Conservation (phyloP, 2,888 invertebrate genomes). For the Orthosia incerta region DNA sequence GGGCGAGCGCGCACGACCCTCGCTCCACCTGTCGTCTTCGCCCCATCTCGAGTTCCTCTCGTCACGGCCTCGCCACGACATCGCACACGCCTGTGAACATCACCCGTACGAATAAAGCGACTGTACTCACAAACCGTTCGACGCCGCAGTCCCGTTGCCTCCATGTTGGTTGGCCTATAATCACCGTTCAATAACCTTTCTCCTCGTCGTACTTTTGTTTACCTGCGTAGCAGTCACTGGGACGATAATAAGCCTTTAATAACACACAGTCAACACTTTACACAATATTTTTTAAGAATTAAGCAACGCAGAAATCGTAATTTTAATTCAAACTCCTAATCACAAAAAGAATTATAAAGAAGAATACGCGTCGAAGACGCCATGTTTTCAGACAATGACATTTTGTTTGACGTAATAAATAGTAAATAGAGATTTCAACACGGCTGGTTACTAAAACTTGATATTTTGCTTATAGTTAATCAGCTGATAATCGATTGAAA, state of each 20-base stretch:
- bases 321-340: background rate
- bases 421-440: slow-evolving; percentile 14
- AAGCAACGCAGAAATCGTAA: background rate
- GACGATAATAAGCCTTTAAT: slow-evolving; percentile 44
- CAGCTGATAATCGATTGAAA: background rate
- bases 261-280: slow-evolving; percentile 52
- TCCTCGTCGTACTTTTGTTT: slow-evolving; percentile 75
- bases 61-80: slow-evolving; percentile 87
- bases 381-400: slow-evolving; percentile 55
- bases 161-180: slow-evolving; percentile 74
- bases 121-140: slow-evolving; percentile 78
- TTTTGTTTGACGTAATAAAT: slow-evolving; percentile 20
- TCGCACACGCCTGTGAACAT: slow-evolving; percentile 86
- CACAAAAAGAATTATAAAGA: slow-evolving; percentile 4
- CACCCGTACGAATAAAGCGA: slow-evolving; percentile 81
- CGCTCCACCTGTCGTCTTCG: slow-evolving; percentile 69
- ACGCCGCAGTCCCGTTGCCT: slow-evolving; percentile 62
- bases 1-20: slow-evolving; percentile 78
- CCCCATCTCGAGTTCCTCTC: slow-evolving; percentile 83
- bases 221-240: slow-evolving; percentile 77
- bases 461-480: background rate
- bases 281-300: slow-evolving; percentile 23
- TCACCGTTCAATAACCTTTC: slow-evolving; percentile 79
- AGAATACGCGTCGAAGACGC: slow-evolving; percentile 50
- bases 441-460: slow-evolving; percentile 5